Percentiles rank a stretch among this genome's conserved stretches.
Conservation (phyloP, 2,113 vertebrate species). For the Apistogramma diplotaenia region DNA sequence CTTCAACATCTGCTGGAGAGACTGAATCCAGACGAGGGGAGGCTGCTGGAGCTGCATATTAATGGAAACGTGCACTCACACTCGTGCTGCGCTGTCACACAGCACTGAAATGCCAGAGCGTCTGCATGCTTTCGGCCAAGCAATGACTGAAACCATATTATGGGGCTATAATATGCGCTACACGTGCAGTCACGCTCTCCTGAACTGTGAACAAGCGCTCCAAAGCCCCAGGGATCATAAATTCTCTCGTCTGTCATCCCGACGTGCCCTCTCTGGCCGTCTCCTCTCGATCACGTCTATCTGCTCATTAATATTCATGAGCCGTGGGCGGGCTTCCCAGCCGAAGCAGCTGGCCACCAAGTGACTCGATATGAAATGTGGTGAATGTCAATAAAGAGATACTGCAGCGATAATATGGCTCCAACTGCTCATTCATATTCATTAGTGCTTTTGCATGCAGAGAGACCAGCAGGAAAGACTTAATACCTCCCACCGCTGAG, state of each 20-base stretch:
- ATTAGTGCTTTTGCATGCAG: not conserved
- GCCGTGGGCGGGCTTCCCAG: constrained; percentile 5
- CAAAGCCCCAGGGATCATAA: not conserved
- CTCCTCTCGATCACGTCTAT: not conserved
- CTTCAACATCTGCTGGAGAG: constrained; percentile 1
- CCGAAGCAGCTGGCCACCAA: not conserved
- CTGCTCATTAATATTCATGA: constrained; percentile 61
- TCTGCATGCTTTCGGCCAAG: not conserved
- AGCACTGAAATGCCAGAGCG: not conserved
- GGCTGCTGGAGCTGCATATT: not conserved
- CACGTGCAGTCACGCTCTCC: constrained; percentile 30
- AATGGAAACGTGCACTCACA: not conserved
- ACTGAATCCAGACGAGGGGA: not conserved
- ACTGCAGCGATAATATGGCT: not conserved
- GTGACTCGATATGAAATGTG: not conserved
- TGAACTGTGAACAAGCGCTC: constrained; percentile 15
- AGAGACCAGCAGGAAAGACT: not conserved
- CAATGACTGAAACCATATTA: not conserved
- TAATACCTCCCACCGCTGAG: not conserved
- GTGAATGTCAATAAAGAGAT: constrained; percentile 33
- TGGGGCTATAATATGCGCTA: not conserved
- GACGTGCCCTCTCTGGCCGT: not conserved
- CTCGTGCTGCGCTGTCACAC: not conserved
- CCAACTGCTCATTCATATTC: constrained; percentile 36
- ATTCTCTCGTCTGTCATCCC: constrained; percentile 21